Conservation (phyloP, 2,113 vertebrate species). For the Callopanchax toddi region DNA sequence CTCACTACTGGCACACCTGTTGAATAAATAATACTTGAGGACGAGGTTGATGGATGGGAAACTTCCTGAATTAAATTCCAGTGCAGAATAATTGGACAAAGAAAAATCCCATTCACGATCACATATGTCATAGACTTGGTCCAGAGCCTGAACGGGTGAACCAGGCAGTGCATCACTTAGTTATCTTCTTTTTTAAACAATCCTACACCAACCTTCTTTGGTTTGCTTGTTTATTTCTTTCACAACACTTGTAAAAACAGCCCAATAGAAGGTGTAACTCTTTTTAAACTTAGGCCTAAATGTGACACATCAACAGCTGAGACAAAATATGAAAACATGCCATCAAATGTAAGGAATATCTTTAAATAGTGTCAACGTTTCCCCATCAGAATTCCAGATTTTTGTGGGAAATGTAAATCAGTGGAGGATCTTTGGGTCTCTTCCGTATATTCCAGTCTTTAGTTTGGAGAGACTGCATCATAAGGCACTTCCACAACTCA, state of each 20-base stretch:
- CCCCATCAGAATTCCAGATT: not conserved
- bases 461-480: conserved; percentile 3
- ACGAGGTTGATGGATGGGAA: too few relatives aligned
- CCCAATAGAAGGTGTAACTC: not conserved
- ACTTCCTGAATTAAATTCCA: too few relatives aligned
- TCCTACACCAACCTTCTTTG: not conserved
- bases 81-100: not conserved
- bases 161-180: not conserved
- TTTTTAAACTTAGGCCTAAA: not conserved
- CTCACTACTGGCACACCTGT: too few relatives aligned
- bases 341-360: not conserved
- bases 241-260: too few relatives aligned
- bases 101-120: too few relatives aligned
- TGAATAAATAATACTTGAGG: too few relatives aligned
- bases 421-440: not conserved
- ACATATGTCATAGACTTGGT: too few relatives aligned
- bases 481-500: conserved; percentile 33
- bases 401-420: not conserved
- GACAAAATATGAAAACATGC: not conserved
- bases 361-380: not conserved
- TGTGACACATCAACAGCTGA: not conserved
- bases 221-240: not conserved
- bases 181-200: not conserved
- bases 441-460: not conserved
- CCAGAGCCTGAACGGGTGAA: not conserved